Percentiles rank a stretch among this genome's conserved stretches.
Conservation (phyloP, 2,797 vertebrate genomes). For the Poeciliopsis paucimaculata region DNA sequence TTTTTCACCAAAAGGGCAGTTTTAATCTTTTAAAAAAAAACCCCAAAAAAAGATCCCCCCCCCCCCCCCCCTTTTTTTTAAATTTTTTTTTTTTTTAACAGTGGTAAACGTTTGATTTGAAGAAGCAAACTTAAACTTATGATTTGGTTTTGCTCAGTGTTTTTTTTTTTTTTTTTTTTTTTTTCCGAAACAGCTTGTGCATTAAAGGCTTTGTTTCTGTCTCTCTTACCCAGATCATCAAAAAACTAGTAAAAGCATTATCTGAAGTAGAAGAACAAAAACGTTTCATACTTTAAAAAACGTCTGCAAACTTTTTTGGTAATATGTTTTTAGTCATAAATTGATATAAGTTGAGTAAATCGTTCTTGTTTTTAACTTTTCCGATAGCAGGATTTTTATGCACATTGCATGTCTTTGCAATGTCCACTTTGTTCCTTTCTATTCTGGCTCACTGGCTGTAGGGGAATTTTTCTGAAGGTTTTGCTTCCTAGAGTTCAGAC, state of each 20-base stretch:
- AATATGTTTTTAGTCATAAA: neutral
- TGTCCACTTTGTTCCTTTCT: slow-evolving; percentile 52
- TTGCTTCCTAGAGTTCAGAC: neutral
- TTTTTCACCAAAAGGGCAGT: too few relatives aligned
- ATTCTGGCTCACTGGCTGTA: neutral
- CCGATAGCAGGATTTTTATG: neutral
- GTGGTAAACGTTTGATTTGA: neutral
- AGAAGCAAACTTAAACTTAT: neutral
- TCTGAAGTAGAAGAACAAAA: neutral
- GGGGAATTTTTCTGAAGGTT: neutral
- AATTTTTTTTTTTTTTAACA: neutral
- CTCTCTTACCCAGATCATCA: too few relatives aligned
- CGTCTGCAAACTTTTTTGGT: neutral
- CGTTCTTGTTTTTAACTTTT: neutral
- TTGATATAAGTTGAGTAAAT: neutral
- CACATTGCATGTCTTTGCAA: neutral
- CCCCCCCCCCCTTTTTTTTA: accelerated
- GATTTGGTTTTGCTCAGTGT: neutral
- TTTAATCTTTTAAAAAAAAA: too few relatives aligned
- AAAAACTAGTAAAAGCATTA: neutral
- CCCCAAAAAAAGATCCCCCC: too few relatives aligned
- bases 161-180: neutral
- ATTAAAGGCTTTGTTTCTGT: neutral
- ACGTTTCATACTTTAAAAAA: neutral
- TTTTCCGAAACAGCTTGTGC: neutral